Evolutionary conservation across 2,113 vertebrate species (phyloP), one percentile per base, ranked within the genome.

Genomic region (Sigmodon hispidus): DNA sequence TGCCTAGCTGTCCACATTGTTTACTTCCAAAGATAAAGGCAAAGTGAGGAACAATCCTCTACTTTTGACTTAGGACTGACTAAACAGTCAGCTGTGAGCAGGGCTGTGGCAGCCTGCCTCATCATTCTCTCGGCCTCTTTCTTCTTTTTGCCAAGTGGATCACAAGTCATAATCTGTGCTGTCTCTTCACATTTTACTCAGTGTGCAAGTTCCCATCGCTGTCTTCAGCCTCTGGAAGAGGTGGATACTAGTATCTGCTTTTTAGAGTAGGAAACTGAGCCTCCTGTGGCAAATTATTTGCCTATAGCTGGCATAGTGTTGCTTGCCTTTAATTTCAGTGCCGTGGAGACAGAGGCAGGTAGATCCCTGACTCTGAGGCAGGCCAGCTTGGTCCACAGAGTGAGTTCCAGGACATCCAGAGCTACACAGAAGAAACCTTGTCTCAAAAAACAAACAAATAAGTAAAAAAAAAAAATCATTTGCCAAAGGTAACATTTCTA

Each of bases 1-100:
- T 92, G 87, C 70, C 77, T 59, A 63, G 50, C 76, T 76, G 76
- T 89, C 84, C 80, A 34, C 59, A 36, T 89, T 95, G 88, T 96
- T 97, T 96, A 96, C 87, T 80, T 93, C 48, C 7, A 48, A 40
- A 36, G 48, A 73, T 87, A 43, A 70, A 43, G 36, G 80, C 45
- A 77, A 80, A 96, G 87, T 67, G n/a, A 57, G 77, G 76, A 57
- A 6, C 43, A 36, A 59, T 67, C 86, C 43, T 90, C 36, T 45
- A 70, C 36, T 34, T 77, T 73, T 22, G 3, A 94, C 86, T 63
- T 48, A 12, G 57, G 63, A 50, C 36, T 43, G 50, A 40, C 73
- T 75, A 36, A 94, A 43, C 95, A 85, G 43, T 86, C 69, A 48
- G 36, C 69, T 75, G 45, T 29, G 75, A 45, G 67, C 69, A 72